Percentiles rank a stretch among this genome's conserved stretches.
These are phyloP conservation scores for Acanthurus leucopareius DNA, from an alignment of 2,797 vertebrate genomes.

Conservation along the genomic window DNA sequence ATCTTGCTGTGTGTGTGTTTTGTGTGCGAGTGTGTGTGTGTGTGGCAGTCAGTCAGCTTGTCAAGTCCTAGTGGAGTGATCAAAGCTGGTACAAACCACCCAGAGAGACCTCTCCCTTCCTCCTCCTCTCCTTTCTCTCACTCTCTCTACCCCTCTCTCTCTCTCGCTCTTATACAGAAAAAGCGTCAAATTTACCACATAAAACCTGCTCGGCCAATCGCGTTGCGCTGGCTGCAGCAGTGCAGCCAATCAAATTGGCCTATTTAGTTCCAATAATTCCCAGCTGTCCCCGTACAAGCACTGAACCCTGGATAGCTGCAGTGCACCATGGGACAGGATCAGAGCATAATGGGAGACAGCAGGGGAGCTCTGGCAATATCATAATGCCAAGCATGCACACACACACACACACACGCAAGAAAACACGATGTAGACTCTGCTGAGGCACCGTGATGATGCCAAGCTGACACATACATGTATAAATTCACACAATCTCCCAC, in stretches of 20 bases:
- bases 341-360: slow-evolving; percentile 78
- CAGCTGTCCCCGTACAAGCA: slow-evolving; percentile 68
- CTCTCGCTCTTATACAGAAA: slow-evolving; percentile 55
- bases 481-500: slow-evolving; percentile 51
- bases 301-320: slow-evolving; percentile 72
- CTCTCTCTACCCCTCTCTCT: slow-evolving; percentile 11
- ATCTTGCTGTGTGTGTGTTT: slow-evolving; percentile 52
- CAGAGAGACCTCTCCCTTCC: slow-evolving; percentile 76
- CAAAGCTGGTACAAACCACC: slow-evolving; percentile 82
- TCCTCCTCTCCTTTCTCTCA: slow-evolving; percentile 60
- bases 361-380: slow-evolving; percentile 72
- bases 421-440: slow-evolving; percentile 56
- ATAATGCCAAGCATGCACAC: slow-evolving; percentile 57
- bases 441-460: slow-evolving; percentile 45
- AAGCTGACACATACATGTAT: slow-evolving; percentile 58
- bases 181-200: slow-evolving; percentile 62
- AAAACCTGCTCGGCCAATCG: slow-evolving; percentile 61
- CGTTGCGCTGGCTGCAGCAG: slow-evolving; percentile 17
- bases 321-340: slow-evolving; percentile 78
- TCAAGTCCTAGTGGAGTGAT: slow-evolving; percentile 80
- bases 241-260: slow-evolving; percentile 66
- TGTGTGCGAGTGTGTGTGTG: slow-evolving; percentile 49
- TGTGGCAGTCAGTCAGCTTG: slow-evolving; percentile 71
- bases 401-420: slow-evolving; percentile 35
- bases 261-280: slow-evolving; percentile 72